Percentiles rank a stretch among this genome's conserved stretches.
Evolutionary conservation across 30 jellyfish, hydroid and myxozoan genomes (phyloP).

Genomic region (Aurelia aurita): DNA sequence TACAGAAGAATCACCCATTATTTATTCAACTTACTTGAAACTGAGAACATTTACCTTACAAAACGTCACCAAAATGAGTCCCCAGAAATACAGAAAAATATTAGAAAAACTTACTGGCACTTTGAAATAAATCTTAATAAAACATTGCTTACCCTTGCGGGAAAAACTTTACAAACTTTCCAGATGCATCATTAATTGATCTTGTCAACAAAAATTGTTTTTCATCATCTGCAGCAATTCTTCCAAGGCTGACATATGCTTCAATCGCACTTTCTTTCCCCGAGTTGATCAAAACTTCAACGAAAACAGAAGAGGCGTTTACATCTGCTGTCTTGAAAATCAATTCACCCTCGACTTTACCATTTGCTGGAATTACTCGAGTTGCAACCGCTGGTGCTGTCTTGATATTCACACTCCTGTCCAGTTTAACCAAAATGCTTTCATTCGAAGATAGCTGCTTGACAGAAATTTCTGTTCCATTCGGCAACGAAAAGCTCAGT

Average conservation of each 20-base stretch:
- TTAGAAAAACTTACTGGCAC: too few species aligned
- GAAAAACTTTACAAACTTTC: slow-evolving; percentile 19
- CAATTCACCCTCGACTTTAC: slow-evolving; percentile 56
- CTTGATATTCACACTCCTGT: slow-evolving; percentile 9
- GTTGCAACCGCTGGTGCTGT: background rate
- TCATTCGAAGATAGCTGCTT: slow-evolving; percentile 37
- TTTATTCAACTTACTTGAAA: too few species aligned
- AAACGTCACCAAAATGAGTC: too few species aligned
- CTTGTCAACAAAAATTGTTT: background rate
- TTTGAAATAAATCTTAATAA: too few species aligned
- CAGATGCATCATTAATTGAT: slow-evolving; percentile 5
- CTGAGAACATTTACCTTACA: too few species aligned
- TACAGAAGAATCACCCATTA: too few species aligned
- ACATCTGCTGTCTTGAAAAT: background rate
- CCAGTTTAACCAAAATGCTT: slow-evolving; percentile 26
- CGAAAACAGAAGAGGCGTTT: slow-evolving; percentile 3
- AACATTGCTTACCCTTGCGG: slow-evolving; percentile 2
- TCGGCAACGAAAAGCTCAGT: slow-evolving; percentile 37
- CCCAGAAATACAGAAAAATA: too few species aligned
- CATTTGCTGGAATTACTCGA: slow-evolving; percentile 4
- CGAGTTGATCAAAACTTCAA: slow-evolving; percentile 19
- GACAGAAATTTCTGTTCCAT: slow-evolving; percentile 49
- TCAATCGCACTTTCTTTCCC: background rate
- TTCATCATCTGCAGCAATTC: slow-evolving; percentile 1
- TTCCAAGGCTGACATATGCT: slow-evolving; percentile 5